Evolutionary conservation across 2,888 invertebrate species (phyloP).

Genomic region (Dicyrtoma fusca): DNA sequence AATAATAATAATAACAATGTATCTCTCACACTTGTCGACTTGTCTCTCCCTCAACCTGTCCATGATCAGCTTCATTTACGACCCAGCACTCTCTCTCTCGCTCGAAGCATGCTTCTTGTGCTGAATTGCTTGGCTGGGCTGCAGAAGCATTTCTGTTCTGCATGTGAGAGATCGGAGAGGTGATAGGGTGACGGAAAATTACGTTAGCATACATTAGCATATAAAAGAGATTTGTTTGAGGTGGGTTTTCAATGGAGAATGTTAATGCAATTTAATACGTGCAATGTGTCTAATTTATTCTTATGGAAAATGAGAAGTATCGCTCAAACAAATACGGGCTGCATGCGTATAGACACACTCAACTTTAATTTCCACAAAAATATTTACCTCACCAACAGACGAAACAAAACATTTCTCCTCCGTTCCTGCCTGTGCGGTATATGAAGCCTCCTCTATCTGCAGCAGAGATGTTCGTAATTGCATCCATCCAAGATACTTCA

Average conservation of each 20-base stretch:
- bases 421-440: too few relatives aligned
- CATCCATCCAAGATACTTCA: too few relatives aligned
- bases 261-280: constrained; percentile 16
- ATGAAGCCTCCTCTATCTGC: too few relatives aligned
- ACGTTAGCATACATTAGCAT: constrained; percentile 24
- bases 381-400: too few relatives aligned
- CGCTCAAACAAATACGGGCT: not conserved
- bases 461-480: too few relatives aligned
- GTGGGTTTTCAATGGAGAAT: constrained; percentile 23
- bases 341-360: not conserved
- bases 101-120: not conserved
- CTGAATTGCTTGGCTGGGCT: not conserved
- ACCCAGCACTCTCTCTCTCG: too few relatives aligned
- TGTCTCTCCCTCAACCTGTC: too few relatives aligned
- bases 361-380: too few relatives aligned
- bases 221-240: constrained; percentile 19
- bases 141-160: not conserved
- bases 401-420: too few relatives aligned
- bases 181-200: constrained; percentile 8
- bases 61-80: too few relatives aligned
- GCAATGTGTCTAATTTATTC: constrained; percentile 10
- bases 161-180: not conserved
- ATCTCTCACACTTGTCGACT: too few relatives aligned
- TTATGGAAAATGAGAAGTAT: not conserved
- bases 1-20: too few relatives aligned